phyloP scores from a whole-genome alignment of 2,888 invertebrate species.

The Lithosia quadra region DNA sequence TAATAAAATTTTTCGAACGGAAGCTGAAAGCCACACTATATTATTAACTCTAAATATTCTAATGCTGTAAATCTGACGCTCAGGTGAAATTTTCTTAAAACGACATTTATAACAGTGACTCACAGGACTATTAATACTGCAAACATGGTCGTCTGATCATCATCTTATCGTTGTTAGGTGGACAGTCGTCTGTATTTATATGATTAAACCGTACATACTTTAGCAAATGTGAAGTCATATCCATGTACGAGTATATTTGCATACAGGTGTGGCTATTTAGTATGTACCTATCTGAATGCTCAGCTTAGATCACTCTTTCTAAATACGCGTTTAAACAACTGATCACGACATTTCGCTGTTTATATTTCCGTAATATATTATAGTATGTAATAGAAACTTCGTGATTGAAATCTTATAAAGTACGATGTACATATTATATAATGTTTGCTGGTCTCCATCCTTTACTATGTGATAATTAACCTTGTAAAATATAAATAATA shows the following conservation, averaged over 20 bases:
- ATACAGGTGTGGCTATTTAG: conserved; percentile 38
- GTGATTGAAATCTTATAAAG: conserved; percentile 17
- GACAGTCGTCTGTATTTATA: background rate
- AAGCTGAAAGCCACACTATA: no score
- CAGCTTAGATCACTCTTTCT: conserved; percentile 38
- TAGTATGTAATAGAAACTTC: conserved; percentile 3
- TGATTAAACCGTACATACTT: background rate
- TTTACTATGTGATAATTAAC: background rate
- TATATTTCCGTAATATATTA: conserved; percentile 17
- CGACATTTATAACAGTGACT: no score
- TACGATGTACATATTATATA: background rate
- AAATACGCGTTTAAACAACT: conserved; percentile 14
- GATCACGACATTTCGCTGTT: conserved; percentile 15
- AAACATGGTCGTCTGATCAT: background rate
- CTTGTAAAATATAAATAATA: conserved; percentile 9
- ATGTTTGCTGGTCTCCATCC: conserved; percentile 6
- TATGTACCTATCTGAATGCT: conserved; percentile 16
- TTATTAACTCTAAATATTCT: no score
- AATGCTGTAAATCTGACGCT: no score
- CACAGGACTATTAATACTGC: no score
- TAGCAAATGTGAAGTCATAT: conserved; percentile 10
- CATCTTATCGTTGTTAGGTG: background rate
- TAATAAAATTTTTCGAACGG: no score
- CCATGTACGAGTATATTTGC: conserved; percentile 13
- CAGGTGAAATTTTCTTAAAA: no score